These are phyloP conservation scores for Brachyhypopomus gauderio DNA, from an alignment of 2,113 vertebrate genomes.

Conservation along the genomic window DNA sequence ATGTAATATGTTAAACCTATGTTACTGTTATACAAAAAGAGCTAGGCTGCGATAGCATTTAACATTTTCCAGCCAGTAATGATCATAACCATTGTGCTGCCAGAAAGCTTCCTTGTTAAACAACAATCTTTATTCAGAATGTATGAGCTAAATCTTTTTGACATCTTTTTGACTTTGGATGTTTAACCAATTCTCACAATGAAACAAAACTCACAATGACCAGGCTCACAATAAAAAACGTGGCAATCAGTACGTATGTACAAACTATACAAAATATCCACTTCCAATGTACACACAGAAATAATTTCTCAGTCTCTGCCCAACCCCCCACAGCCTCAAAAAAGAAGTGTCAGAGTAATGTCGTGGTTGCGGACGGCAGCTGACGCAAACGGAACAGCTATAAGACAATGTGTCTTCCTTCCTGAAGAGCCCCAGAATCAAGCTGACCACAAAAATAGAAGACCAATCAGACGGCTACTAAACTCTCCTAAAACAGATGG, in stretches of 20 bases:
- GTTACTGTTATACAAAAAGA: not conserved
- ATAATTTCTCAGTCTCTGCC: slow-evolving; percentile 42
- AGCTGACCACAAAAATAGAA: slow-evolving; percentile 38
- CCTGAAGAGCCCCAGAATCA: slow-evolving; percentile 39
- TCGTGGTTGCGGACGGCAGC: slow-evolving; percentile 8
- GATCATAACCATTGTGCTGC: not conserved
- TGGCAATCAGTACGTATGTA: slow-evolving; percentile 9
- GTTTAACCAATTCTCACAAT: too few species aligned
- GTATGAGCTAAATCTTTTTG: not conserved
- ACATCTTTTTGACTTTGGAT: too few species aligned
- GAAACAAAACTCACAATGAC: too few species aligned
- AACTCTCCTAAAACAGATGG: not conserved
- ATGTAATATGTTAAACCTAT: not conserved
- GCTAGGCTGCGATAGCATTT: not conserved
- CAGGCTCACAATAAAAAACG: too few species aligned
- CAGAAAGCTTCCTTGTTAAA: not conserved
- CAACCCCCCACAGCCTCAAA: slow-evolving; percentile 22
- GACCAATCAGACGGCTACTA: not conserved
- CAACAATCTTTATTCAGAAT: not conserved
- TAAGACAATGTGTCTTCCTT: slow-evolving; percentile 53
- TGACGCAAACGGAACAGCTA: slow-evolving; percentile 52
- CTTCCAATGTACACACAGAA: slow-evolving; percentile 22
- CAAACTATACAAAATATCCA: slow-evolving; percentile 17
- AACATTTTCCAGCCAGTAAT: not conserved
- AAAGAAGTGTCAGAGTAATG: slow-evolving; percentile 18